Evolutionary conservation across 2,797 vertebrate genomes (phyloP).

Genomic region (Myripristis jacobus): DNA sequence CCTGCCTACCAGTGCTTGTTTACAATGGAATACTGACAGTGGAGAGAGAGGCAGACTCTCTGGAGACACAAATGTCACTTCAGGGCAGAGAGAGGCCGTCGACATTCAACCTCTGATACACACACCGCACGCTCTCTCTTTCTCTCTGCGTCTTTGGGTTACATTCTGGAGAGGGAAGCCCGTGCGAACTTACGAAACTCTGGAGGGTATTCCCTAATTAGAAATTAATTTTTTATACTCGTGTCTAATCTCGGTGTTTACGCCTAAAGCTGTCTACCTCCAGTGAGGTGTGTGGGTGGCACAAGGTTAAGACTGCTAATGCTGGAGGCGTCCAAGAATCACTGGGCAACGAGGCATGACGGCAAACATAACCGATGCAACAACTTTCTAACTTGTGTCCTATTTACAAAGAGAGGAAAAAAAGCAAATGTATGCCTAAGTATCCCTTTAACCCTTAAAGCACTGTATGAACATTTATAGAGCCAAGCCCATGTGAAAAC

Average conservation of each 20-base stretch:
- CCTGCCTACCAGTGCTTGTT: constrained; percentile 52
- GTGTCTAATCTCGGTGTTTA: constrained; percentile 31
- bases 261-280: not conserved
- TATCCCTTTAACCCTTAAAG: not conserved
- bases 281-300: not conserved
- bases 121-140: constrained; percentile 49
- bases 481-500: constrained; percentile 12
- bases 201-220: constrained; percentile 75
- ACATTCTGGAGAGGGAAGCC: constrained; percentile 64
- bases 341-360: constrained; percentile 11
- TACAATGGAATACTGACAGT: constrained; percentile 59
- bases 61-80: constrained; percentile 49
- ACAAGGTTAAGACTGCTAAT: not conserved
- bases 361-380: constrained; percentile 13
- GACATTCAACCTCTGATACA: constrained; percentile 67
- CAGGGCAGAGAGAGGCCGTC: constrained; percentile 19
- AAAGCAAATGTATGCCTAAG: not conserved
- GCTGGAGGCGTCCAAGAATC: not conserved
- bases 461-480: not conserved
- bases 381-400: not conserved
- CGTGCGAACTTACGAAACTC: constrained; percentile 23
- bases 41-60: constrained; percentile 40
- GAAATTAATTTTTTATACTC: constrained; percentile 75
- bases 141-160: constrained; percentile 56
- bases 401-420: constrained; percentile 4